Base-by-base conservation (phyloP, 1,140 invertebrate genomes). In the Drosophila nigrodunni region DNA sequence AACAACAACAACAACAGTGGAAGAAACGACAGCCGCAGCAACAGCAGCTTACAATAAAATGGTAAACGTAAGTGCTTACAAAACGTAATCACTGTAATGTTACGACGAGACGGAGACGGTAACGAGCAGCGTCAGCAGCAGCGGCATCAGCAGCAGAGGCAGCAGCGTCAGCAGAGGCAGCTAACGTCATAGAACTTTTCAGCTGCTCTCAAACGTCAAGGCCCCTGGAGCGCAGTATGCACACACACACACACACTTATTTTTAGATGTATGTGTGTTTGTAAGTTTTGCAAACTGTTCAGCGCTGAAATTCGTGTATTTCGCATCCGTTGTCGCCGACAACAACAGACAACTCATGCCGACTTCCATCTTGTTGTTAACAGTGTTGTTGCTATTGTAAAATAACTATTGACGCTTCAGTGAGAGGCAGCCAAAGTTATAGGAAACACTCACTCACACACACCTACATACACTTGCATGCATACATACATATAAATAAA, bases 61-160 rank as follows among this genome's bases (percentile, higher is more conserved):
- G 78, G 81, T 81, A 86, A 85, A 75, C 73, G 78, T 77, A 66
- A 71, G 76, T 79, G 77, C 81, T 88, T 83, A 80, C 85, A 80
- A 77, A 73, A 82, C 80, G 80, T 88, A 88, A 88, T 89, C 85
- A 88, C 83, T 83, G 80, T 89, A 89, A 89, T 89, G 80, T 62
- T 76, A 59, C 71, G 85, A 65, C 68, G 77, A 61, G 73, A 62
- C 78, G 57, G 11, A 43, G 43, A 52, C 67, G 67, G 54, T 72
- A 65, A 71, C 68, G 60, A 74, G 68, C 60, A 52, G 46, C 37
- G 13, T 34, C 35, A 25, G 13, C 49, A 41, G 6, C 11, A 43
- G 15, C 54, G 5, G n/a, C 54, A 57, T 11, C 59, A 69, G 18
- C 21, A 30, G 15, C n/a, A 43, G 13, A 10, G 25, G 21, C 21